Percentiles rank a stretch among this genome's conserved stretches.
These are phyloP conservation scores for Atrina japonica DNA, from an alignment of 2,888 invertebrate species.

Conservation along the genomic window DNA sequence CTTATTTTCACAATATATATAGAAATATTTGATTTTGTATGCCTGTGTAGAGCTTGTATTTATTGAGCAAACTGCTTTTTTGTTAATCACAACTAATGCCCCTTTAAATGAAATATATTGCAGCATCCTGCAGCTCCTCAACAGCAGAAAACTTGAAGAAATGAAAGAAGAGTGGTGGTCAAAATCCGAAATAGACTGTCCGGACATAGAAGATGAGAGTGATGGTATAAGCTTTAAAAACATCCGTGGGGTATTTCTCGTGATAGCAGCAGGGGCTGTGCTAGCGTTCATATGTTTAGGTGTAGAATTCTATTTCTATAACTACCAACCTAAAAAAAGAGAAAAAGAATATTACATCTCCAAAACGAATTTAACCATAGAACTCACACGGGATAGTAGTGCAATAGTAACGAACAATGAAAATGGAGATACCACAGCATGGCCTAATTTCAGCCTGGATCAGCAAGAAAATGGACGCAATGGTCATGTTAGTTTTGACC, in stretches of 20 bases:
- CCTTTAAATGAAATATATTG: constrained; percentile 46
- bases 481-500: no score
- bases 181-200: constrained; percentile 86
- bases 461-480: no score
- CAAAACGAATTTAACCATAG: constrained; percentile 30
- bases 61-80: no score
- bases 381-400: neutral
- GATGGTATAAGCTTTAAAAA: constrained; percentile 99
- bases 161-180: constrained; percentile 99
- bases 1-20: no score
- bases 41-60: no score
- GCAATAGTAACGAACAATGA: neutral
- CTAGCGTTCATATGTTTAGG: constrained; percentile 94
- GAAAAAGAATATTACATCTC: constrained; percentile 48
- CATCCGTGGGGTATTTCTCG: constrained; percentile 98
- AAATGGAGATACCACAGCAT: constrained; percentile 1
- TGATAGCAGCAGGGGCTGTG: constrained; percentile 96
- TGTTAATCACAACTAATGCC: no score
- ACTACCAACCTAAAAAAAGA: constrained; percentile 50
- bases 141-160: constrained; percentile 94
- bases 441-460: constrained; percentile 16
- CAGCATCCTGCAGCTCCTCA: constrained; percentile 95
- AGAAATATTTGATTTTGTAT: no score
- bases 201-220: constrained; percentile 94
- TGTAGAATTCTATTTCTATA: constrained; percentile 88